phyloP scores from a whole-genome alignment of 2,113 vertebrate species.

The Alethe diademata region DNA sequence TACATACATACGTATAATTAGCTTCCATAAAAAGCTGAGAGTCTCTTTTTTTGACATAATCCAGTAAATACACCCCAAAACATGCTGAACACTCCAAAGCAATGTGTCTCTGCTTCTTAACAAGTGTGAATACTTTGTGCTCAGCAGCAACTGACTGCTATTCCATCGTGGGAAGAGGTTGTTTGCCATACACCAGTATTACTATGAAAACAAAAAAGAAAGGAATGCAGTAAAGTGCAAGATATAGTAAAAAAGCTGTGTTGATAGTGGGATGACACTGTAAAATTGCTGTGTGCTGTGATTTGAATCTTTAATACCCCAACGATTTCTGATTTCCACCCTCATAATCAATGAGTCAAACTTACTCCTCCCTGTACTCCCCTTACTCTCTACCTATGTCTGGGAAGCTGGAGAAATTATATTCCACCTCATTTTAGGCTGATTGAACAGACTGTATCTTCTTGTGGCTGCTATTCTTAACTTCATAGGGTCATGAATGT shows the following conservation, averaged over 20 bases:
- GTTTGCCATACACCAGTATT: neutral
- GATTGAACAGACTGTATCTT: neutral
- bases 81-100: neutral
- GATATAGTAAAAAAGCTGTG: neutral
- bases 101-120: neutral
- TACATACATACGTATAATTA: neutral
- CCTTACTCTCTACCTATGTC: neutral
- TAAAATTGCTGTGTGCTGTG: neutral
- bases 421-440: neutral
- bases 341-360: neutral
- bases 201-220: neutral
- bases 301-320: neutral
- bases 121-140: neutral
- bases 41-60: neutral
- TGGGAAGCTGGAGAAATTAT: neutral
- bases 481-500: neutral
- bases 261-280: neutral
- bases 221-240: neutral
- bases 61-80: neutral
- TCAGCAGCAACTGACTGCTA: neutral
- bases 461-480: neutral
- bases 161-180: neutral
- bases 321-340: neutral
- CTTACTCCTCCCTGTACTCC: neutral
- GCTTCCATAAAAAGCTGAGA: neutral